phyloP scores from a whole-genome alignment of 2,888 invertebrate genomes.

The Caenorhabditis becei region DNA sequence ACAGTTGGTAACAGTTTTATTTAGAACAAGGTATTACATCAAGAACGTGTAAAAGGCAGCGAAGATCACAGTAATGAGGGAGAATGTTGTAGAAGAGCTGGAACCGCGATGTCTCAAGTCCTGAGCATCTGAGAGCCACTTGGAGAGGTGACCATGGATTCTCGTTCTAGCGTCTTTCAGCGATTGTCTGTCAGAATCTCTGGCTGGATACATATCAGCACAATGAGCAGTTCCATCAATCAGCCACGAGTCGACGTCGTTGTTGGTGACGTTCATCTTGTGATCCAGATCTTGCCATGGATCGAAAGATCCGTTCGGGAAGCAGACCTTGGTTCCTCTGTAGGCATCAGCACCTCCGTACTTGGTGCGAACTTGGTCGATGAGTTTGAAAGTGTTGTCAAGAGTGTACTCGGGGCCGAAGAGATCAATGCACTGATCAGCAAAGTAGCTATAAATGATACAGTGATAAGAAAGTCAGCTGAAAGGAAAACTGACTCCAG shows the following conservation, averaged over 20 bases:
- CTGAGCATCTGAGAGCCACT: slow-evolving; percentile 61
- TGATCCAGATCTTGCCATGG: slow-evolving; percentile 69
- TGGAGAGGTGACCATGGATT: slow-evolving; percentile 63
- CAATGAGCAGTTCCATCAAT: slow-evolving; percentile 74
- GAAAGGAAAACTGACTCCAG: slow-evolving; percentile 50
- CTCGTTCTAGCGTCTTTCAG: slow-evolving; percentile 58
- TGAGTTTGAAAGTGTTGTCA: slow-evolving; percentile 55
- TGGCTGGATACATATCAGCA: slow-evolving; percentile 73
- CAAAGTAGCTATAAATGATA: slow-evolving; percentile 66
- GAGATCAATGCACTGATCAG: slow-evolving; percentile 67
- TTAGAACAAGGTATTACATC: neutral
- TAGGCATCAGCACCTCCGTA: slow-evolving; percentile 66
- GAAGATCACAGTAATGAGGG: neutral
- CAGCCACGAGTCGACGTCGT: slow-evolving; percentile 67
- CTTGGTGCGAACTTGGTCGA: slow-evolving; percentile 50
- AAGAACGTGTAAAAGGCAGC: neutral
- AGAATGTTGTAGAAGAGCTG: slow-evolving; percentile 23
- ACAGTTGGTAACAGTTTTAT: slow-evolving; percentile 2
- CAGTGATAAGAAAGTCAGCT: neutral
- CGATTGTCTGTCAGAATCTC: slow-evolving; percentile 50
- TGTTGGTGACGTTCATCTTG: slow-evolving; percentile 27
- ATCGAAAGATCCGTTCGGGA: slow-evolving; percentile 70
- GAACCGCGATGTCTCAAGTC: slow-evolving; percentile 15
- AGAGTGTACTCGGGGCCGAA: slow-evolving; percentile 63
- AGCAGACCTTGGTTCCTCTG: slow-evolving; percentile 69